Evolutionary conservation across 2,888 invertebrate species (phyloP).

Genomic region (Colletes collaris): DNA sequence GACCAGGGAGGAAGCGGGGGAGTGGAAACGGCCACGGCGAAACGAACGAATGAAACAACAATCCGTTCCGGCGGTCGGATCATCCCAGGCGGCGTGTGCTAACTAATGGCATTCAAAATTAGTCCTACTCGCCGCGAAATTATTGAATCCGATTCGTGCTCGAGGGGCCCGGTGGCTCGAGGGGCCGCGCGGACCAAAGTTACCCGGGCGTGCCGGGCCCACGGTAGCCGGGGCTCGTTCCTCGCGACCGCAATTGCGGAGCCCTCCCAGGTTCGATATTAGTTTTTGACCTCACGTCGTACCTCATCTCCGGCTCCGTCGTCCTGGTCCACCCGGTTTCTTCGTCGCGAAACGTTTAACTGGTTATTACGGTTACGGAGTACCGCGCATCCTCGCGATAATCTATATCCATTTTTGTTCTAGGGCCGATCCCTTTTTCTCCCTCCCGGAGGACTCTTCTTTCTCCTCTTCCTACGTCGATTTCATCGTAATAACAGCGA

Average conservation of each 20-base stretch:
- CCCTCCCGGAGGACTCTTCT: conserved; percentile 1
- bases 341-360: conserved; percentile 70
- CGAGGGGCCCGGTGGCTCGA: conserved; percentile 17
- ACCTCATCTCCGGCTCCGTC: conserved; percentile 39
- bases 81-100: conserved; percentile 78
- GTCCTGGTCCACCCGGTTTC: conserved; percentile 21
- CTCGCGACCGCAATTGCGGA: conserved; percentile 80
- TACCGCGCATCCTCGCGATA: conserved; percentile 64
- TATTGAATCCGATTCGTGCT: conserved; percentile 72
- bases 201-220: conserved; percentile 58
- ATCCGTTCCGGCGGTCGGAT: conserved; percentile 68
- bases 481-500: conserved; percentile 48
- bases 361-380: conserved; percentile 79
- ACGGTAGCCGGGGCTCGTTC: conserved; percentile 71
- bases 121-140: conserved; percentile 79
- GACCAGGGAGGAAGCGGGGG: neutral
- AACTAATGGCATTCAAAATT: conserved; percentile 83
- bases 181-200: conserved; percentile 66
- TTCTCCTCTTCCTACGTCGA: conserved; percentile 11
- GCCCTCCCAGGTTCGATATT: conserved; percentile 78
- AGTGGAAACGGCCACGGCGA: conserved; percentile 20
- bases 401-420: conserved; percentile 60
- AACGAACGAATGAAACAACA: conserved; percentile 74
- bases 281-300: conserved; percentile 77
- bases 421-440: conserved; percentile 15